A percentile compares a stretch with the other conserved stretches of the same genome.
Evolutionary conservation across 1,140 invertebrate species (phyloP).

Genomic region (Drosophila lacertosa): DNA sequence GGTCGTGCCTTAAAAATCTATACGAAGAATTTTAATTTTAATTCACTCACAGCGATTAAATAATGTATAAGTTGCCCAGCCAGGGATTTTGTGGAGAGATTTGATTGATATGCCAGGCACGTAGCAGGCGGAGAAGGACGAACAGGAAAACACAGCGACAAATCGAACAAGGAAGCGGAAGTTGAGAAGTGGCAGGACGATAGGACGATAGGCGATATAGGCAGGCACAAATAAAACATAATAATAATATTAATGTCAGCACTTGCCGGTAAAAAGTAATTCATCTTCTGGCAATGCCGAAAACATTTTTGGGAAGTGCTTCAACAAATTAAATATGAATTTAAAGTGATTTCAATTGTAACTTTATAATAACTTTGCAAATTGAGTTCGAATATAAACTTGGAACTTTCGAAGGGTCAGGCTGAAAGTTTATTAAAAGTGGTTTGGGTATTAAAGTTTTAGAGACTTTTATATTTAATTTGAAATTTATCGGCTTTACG

Average conservation of each 20-base stretch:
- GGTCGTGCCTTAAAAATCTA: constrained; percentile 13
- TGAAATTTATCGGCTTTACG: too few relatives aligned
- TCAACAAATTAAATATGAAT: not conserved
- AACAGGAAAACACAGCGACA: constrained; percentile 11
- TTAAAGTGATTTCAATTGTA: constrained; percentile 18
- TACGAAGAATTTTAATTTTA: constrained; percentile 59
- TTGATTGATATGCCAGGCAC: constrained; percentile 61
- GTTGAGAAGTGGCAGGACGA: not conserved
- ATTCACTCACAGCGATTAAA: constrained; percentile 68
- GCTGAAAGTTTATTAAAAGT: not conserved
- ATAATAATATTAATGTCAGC: constrained; percentile 22
- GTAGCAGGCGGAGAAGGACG: constrained; percentile 18
- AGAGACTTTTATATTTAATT: too few relatives aligned
- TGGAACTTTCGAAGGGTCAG: not conserved
- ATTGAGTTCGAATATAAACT: constrained; percentile 1
- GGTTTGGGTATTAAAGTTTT: too few relatives aligned
- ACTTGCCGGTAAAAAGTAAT: constrained; percentile 15
- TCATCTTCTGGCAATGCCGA: not conserved
- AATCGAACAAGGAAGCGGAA: constrained; percentile 33
- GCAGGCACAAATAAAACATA: constrained; percentile 27
- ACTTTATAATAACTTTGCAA: not conserved
- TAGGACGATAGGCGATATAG: not conserved
- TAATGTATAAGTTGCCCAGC: constrained; percentile 59
- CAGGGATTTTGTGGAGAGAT: constrained; percentile 44
- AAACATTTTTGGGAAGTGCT: constrained; percentile 1